phyloP scores from a whole-genome alignment of 2,113 vertebrate species.

The Callipepla squamata region DNA sequence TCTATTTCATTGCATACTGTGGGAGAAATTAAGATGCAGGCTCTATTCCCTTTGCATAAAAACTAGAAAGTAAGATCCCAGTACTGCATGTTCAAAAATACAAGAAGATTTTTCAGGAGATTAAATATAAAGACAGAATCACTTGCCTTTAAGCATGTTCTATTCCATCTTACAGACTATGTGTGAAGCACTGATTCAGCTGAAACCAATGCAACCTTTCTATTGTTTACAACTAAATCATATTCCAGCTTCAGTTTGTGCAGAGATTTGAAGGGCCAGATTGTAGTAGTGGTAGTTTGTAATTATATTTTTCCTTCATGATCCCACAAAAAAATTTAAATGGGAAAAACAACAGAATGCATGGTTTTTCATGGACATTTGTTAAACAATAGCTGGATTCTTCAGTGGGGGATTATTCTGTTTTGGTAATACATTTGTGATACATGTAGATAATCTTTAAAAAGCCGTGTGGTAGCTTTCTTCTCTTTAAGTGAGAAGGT shows the following conservation, averaged over 20 bases:
- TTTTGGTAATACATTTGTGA: neutral
- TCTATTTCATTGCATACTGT: neutral
- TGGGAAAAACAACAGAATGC: neutral
- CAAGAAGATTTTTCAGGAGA: neutral
- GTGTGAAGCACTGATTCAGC: neutral
- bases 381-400: neutral
- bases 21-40: neutral
- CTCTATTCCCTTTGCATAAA: neutral
- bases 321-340: neutral
- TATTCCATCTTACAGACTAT: neutral
- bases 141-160: neutral
- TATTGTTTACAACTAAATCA: neutral
- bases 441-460: neutral
- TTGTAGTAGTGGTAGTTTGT: neutral
- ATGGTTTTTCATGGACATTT: neutral
- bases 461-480: neutral
- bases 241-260: neutral
- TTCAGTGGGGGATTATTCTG: neutral
- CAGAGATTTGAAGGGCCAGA: rapidly evolving
- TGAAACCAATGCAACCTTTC: neutral
- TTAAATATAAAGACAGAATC: neutral
- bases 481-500: neutral
- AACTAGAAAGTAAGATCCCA: neutral
- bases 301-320: neutral
- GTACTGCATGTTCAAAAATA: neutral